Evolutionary conservation across 2,113 vertebrate species (phyloP), one percentile per base, ranked within the genome.

Genomic region (Gallinago jamesoni): DNA sequence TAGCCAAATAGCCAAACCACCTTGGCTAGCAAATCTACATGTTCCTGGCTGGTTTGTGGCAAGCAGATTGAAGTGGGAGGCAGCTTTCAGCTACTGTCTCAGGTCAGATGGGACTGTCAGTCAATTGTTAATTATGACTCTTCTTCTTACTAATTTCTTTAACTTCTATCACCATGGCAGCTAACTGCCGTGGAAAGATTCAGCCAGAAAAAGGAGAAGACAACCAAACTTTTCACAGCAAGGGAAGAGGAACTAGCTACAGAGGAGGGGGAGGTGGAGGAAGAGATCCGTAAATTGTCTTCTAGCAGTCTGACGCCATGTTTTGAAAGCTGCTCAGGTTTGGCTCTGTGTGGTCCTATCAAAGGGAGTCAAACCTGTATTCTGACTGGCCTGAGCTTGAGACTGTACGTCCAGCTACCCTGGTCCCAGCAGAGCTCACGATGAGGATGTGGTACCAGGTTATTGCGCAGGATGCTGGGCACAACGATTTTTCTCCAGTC

Each of bases 81-180:
- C 93, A 94, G 91, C 89, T 95, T 96, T 93, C 93, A 95, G 93
- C 93, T 96, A 83, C 96, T 89, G 70, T 94, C 96, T 96, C 93
- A 93, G 96, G 96, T 96, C 96, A 96, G 96, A 96, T 95, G 95
- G 96, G 96, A 87, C 95, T 97, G 95, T 96, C 96, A 96, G 94
- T 96, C 96, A 95, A 91, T 95, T 95, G 89, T 95, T 96, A 96
- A 96, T 96, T 95, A 96, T 95, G 95, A 96, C 92, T 97, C 94
- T 96, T 89, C 95, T 95, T 94, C 89, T 93, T 95, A 94, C 95
- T 97, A 96, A 96, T 96, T 97, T 91, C 94, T 97, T 66, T 95
- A 97, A 96, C 96, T 96, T 96, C 96, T 73, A 95, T 96, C 95
- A 96, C 96, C 96, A 96, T 96, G 96, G 96, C 89, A 97, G 95